Base-by-base conservation (phyloP, 1,140 invertebrate species). In the Drosophila pectinifera region DNA sequence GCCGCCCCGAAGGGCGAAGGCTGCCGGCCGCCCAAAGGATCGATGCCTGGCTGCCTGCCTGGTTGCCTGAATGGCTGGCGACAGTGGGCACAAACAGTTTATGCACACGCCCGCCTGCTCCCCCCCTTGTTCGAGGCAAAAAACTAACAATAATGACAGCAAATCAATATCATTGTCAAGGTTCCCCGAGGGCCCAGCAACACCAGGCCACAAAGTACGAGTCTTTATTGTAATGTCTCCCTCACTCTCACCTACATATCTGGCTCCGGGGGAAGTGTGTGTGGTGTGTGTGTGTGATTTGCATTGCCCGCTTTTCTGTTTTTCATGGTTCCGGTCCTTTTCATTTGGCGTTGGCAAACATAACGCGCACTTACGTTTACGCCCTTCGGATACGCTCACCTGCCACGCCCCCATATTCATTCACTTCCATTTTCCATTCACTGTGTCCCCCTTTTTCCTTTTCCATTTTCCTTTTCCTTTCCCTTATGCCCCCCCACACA, bases 111-210 rank as follows among this genome's bases (percentile, higher is more conserved):
- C 53, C 34, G 67, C 34, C 36, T 45, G 31, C 31, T 8, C 22
- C 22, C 22, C n/a, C 49, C 49, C 10, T 18, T 14, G 31, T 53
- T 20, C 31, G 49, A 10, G 45, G 64, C 70, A 46, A 75, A 85
- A 84, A 81, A 74, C 83, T 81, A 73, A 80, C 76, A 88, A 88
- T 89, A 86, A 86, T 89, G 84, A 86, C 82, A 88, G 82, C 74
- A 86, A 86, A 86, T 83, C 83, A 86, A 86, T 86, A 88, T 89
- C 84, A 86, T 83, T 78, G 84, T 74, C 63, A 75, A 78, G 70
- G 83, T 69, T 69, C 67, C 67, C 83, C 72, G 58, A 49, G 51
- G 67, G 83, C 36, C 49, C 26, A 18, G 39, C 34, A 68, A 45
- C 54, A 65, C 54, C 53, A 59, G 0, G 45, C 70, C 34, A 61